These are phyloP conservation scores for Ennomos fuscantarius DNA, from an alignment of 2,888 invertebrate genomes.

Conservation along the genomic window DNA sequence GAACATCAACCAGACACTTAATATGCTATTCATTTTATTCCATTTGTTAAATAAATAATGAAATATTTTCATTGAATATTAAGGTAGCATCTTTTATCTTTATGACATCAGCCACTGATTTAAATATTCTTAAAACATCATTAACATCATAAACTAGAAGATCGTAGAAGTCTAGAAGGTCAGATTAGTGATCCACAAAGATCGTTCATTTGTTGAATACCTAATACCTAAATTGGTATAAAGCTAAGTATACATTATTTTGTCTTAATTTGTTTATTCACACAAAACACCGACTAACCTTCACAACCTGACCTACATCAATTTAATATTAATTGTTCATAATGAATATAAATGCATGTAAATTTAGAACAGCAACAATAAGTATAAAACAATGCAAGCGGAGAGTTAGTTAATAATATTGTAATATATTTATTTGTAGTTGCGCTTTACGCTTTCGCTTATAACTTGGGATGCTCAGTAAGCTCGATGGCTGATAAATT, in stretches of 20 bases:
- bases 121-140: no score
- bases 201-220: constrained; percentile 1
- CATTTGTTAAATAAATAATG: no score
- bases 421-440: no score
- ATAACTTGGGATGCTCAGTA: constrained; percentile 32
- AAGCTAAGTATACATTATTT: background rate
- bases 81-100: background rate
- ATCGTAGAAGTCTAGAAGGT: constrained; percentile 2
- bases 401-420: no score
- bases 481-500: constrained; percentile 80
- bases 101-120: background rate
- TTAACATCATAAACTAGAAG: no score
- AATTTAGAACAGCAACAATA: no score
- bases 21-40: no score
- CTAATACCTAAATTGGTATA: no score
- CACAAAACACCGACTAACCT: constrained; percentile 5
- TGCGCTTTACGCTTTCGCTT: constrained; percentile 41
- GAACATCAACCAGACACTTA: no score
- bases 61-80: no score
- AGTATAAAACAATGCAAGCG: no score
- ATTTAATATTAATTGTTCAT: constrained; percentile 2
- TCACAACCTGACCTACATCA: constrained; percentile 18
- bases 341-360: constrained; percentile 5
- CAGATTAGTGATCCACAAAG: constrained; percentile 15
- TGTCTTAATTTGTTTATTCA: background rate